Evolutionary conservation across 2,888 invertebrate species (phyloP).

Genomic region (Cyaniris semiargus): DNA sequence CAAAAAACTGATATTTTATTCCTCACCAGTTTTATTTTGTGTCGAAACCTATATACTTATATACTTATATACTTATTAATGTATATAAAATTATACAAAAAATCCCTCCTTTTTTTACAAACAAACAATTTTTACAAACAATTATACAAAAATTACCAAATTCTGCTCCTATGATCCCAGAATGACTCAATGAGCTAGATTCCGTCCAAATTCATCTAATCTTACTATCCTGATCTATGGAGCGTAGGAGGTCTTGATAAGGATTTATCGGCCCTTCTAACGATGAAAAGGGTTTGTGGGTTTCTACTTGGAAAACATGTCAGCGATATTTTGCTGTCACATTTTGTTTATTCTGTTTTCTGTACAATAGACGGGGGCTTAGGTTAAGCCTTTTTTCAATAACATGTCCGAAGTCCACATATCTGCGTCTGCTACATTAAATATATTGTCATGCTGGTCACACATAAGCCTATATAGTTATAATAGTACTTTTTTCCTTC

Average conservation of each 20-base stretch:
- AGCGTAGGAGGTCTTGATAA: neutral
- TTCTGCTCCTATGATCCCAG: too few species aligned
- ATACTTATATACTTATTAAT: too few species aligned
- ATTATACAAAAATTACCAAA: too few species aligned
- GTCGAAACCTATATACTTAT: too few species aligned
- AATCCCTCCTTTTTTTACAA: too few species aligned
- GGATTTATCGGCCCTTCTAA: slow-evolving; percentile 12
- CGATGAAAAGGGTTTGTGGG: neutral
- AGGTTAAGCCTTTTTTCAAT: slow-evolving; percentile 16
- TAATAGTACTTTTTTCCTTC: neutral
- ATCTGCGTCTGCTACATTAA: neutral
- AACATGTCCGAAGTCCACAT: neutral
- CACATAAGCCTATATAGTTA: neutral
- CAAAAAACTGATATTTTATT: too few species aligned
- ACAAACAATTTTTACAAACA: too few species aligned
- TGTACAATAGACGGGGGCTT: neutral
- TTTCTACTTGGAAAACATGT: neutral
- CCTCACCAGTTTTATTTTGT: too few species aligned
- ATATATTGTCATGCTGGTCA: neutral
- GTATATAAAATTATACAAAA: too few species aligned
- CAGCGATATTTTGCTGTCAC: neutral
- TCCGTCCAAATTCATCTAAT: too few species aligned
- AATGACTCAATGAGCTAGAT: too few species aligned
- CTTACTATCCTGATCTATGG: neutral
- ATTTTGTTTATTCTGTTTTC: neutral